These are phyloP conservation scores for Diglossa cyanea DNA, from an alignment of 2,797 vertebrate species.

Conservation along the genomic window DNA sequence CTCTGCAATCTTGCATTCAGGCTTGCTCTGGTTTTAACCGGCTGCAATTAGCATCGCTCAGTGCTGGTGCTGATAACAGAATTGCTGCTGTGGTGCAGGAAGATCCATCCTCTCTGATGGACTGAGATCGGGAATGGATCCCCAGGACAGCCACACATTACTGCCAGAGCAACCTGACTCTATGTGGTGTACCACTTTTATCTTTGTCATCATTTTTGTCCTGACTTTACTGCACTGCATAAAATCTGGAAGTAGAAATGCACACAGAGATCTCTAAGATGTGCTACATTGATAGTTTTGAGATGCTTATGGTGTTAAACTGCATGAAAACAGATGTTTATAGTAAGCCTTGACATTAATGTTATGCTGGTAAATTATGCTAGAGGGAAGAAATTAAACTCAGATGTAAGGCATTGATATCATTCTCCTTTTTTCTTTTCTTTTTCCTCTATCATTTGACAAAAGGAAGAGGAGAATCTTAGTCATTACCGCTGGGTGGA, in stretches of 20 bases:
- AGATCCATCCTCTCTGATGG: not conserved
- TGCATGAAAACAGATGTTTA: not conserved
- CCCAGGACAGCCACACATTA: accelerated
- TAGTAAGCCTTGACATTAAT: not conserved
- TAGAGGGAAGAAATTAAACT: not conserved
- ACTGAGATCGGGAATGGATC: not conserved
- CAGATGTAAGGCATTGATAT: not conserved
- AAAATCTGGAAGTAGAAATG: not conserved
- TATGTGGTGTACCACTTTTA: not conserved
- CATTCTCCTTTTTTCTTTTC: not conserved
- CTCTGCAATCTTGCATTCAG: not conserved
- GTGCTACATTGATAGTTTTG: not conserved
- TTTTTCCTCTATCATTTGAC: not conserved
- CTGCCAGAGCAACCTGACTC: not conserved
- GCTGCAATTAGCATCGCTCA: not conserved
- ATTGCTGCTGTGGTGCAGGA: not conserved
- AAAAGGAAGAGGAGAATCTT: not conserved
- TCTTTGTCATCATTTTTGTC: not conserved
- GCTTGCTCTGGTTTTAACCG: not conserved
- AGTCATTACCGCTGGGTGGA: not conserved
- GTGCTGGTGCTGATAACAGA: not conserved
- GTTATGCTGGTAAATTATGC: not conserved
- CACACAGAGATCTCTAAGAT: not conserved
- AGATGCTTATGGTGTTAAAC: not conserved
- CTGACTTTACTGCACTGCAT: not conserved